Conservation (phyloP, 1,140 invertebrate species). For the Papilio polytes region DNA sequence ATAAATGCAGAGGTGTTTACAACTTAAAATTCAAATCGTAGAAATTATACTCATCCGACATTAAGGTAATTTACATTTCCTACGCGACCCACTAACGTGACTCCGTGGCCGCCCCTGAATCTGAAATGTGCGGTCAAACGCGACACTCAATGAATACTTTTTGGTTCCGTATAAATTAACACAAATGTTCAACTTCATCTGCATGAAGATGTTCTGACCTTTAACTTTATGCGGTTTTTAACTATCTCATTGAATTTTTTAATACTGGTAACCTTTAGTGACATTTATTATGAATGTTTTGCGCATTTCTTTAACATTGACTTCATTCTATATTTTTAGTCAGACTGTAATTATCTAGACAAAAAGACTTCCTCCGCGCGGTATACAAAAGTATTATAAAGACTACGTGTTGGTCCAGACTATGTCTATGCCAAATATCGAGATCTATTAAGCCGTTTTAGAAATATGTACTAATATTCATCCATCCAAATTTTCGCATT, state of each 20-base stretch:
- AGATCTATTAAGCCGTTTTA: no score
- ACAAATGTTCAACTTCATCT: slow-evolving; percentile 14
- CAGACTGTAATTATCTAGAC: no score
- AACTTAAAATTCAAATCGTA: background rate
- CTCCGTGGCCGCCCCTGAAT: slow-evolving; percentile 13
- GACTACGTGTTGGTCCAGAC: no score
- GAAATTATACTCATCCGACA: slow-evolving; percentile 11
- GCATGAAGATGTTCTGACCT: slow-evolving; percentile 11
- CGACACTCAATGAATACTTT: slow-evolving; percentile 15
- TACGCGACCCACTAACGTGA: slow-evolving; percentile 30
- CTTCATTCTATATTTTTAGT: no score
- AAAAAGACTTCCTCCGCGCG: no score
- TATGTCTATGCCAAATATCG: no score
- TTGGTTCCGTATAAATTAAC: slow-evolving; percentile 30
- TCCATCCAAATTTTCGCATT: no score
- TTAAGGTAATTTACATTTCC: slow-evolving; percentile 31
- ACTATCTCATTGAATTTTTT: background rate
- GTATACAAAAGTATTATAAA: no score
- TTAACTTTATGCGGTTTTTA: background rate
- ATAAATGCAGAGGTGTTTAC: background rate
- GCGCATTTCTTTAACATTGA: no score
- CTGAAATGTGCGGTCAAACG: slow-evolving; percentile 15
- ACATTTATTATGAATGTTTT: background rate
- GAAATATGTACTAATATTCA: no score
- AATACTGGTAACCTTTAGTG: background rate